Evolutionary conservation across 2,797 vertebrate species (phyloP).

Genomic region (Phrynocephalus forsythii): DNA sequence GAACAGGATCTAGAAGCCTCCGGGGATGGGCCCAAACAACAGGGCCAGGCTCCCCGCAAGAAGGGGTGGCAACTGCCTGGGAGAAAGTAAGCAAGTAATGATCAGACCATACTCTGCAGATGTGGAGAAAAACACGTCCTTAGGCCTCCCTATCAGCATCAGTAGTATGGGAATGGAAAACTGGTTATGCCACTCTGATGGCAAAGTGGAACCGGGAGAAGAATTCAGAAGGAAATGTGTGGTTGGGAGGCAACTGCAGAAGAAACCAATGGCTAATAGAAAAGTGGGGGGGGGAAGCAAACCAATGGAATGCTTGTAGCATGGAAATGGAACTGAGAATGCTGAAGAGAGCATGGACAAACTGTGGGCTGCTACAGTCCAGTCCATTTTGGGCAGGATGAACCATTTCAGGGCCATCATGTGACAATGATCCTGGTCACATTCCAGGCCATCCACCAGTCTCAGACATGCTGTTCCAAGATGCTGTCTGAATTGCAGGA

Average conservation of each 20-base stretch:
- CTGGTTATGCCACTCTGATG: neutral
- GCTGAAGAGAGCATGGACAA: neutral
- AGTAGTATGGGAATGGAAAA: neutral
- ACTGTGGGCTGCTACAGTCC: neutral
- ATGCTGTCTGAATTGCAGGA: neutral
- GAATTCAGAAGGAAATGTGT: neutral
- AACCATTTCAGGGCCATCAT: neutral
- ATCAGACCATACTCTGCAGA: too few relatives aligned
- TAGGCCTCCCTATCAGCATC: conserved; percentile 30
- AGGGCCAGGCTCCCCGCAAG: too few relatives aligned
- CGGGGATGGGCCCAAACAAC: too few relatives aligned
- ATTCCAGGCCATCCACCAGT: conserved; percentile 1
- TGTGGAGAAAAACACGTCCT: too few relatives aligned
- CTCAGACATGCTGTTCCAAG: fast-evolving
- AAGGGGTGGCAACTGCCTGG: too few relatives aligned
- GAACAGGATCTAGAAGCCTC: too few relatives aligned
- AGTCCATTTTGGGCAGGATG: neutral
- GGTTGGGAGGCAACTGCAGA: neutral
- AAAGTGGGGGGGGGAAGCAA: neutral
- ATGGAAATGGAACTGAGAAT: neutral
- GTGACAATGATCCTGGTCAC: neutral
- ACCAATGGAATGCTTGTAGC: neutral
- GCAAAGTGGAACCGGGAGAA: neutral
- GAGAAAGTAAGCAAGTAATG: too few relatives aligned
- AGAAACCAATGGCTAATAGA: fast-evolving